Conservation (phyloP, 1,140 invertebrate genomes). For the Bathynomus jamesi region DNA sequence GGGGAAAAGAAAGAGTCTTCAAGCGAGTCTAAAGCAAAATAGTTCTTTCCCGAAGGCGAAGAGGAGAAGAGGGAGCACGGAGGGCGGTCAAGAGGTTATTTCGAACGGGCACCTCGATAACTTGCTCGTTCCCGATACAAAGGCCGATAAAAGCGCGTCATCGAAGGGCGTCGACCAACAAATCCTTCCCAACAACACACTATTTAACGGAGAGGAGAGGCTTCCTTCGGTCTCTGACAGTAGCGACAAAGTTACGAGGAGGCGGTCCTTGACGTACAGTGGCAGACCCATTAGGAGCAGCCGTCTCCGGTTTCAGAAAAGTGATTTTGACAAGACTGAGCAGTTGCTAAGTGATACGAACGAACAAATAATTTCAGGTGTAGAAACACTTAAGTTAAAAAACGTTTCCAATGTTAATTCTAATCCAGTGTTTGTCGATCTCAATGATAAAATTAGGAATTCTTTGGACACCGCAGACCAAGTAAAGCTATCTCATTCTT, state of each 20-base stretch:
- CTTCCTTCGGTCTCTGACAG: conserved; percentile 6
- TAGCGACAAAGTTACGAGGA: conserved; percentile 12
- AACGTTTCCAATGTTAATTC: not conserved
- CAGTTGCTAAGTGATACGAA: not conserved
- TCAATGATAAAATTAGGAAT: not conserved
- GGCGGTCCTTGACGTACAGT: not conserved
- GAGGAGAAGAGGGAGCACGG: conserved; percentile 33
- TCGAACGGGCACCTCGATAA: conserved; percentile 13
- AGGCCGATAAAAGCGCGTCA: not conserved
- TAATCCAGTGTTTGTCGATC: not conserved
- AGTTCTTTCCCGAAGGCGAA: conserved; percentile 34
- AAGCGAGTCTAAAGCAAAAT: conserved; percentile 20
- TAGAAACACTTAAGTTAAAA: not conserved
- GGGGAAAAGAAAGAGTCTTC: conserved; percentile 19
- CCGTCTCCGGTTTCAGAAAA: not conserved
- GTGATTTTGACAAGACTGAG: not conserved
- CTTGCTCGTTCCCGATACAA: conserved; percentile 11
- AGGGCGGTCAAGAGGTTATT: conserved; percentile 30
- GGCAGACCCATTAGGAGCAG: not conserved
- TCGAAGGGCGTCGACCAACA: conserved; percentile 6
- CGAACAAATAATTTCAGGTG: conserved; percentile 6
- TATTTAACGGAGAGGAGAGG: conserved; percentile 18
- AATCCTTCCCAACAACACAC: conserved; percentile 16
- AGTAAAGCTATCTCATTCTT: conserved; percentile 9
- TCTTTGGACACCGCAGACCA: conserved; percentile 12